phyloP scores from a whole-genome alignment of 2,888 invertebrate genomes.

The Stenichneumon culpator region DNA sequence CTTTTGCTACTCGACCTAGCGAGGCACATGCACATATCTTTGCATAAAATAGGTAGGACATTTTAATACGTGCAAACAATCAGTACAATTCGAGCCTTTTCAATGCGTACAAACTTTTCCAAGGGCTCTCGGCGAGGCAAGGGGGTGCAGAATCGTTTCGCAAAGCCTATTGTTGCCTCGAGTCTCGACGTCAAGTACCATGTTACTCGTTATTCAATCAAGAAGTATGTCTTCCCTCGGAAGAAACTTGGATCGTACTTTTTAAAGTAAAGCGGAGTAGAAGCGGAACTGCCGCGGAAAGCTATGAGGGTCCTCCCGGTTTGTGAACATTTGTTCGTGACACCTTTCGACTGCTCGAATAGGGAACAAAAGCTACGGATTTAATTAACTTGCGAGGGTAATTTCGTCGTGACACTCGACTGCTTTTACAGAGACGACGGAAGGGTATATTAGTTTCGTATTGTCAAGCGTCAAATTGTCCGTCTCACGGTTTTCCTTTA shows the following conservation, averaged over 20 bases:
- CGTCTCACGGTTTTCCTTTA: not conserved
- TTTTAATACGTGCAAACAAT: not conserved
- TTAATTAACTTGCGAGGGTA: constrained; percentile 6
- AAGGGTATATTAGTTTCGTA: constrained; percentile 7
- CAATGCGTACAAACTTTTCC: not conserved
- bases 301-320: constrained; percentile 4
- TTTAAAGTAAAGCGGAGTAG: not conserved
- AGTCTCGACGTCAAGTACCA: not conserved
- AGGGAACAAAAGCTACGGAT: constrained; percentile 11
- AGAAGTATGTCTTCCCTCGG: not conserved
- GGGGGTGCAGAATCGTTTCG: not conserved
- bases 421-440: not conserved
- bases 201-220: not conserved
- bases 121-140: not conserved
- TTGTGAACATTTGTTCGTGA: constrained; percentile 24
- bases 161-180: constrained; percentile 12
- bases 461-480: constrained; percentile 2
- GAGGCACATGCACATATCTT: not conserved
- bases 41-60: not conserved
- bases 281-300: not conserved
- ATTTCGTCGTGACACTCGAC: not conserved
- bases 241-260: constrained; percentile 21
- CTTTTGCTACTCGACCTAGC: not conserved
- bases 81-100: not conserved
- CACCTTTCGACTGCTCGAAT: constrained; percentile 19